Base-by-base conservation (phyloP, 2,888 invertebrate species). In the Azorinus chamasolen region DNA sequence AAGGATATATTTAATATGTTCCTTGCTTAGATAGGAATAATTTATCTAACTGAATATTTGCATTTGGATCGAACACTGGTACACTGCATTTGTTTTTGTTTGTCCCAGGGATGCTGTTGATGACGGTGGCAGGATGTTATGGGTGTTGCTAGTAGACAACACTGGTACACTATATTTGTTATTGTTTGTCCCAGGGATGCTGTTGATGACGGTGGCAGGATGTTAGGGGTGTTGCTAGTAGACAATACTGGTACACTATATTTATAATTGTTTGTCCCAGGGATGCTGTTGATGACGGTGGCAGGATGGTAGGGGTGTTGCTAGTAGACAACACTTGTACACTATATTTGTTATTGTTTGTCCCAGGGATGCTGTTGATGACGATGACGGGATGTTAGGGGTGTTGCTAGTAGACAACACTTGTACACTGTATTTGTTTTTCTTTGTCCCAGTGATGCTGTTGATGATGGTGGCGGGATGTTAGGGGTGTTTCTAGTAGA, bases 401-500 rank as follows among this genome's bases (percentile, higher is more conserved):
- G 85, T 90, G 8, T 68, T 87, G 5, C 75, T 90, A 16, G 79
- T 87, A 16, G 88, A 89, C 55, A 72, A 54, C 27, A 62, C 64
- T 16, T 69, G 58, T 0, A 51, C 73, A 8, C n/a, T n/a, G n/a
- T n/a, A n/a, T n/a, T n/a, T n/a, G n/a, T 32, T 43, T 46, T 1
- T n/a, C 45, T 53, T 50, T 41, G 6, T 59, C 27, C 12, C 25
- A 71, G 70, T 16, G 50, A 62, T 41, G 18, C 63, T 14, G 58
- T 63, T 18, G 70, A 63, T 18, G 53, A 58, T 18, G 24, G 51
- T 3, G 46, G 48, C 20, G 51, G 65, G 25, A 79, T 83, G 8
- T 59, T 88, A 6, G 81, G 84, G 41, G 85, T 90, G 8, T 68
- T 87, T 3, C 75, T 90, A 16, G 79, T 87, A 16, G 88, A 89